Evolutionary conservation across 1,140 invertebrate species (phyloP), one percentile per base, ranked within the genome.

Genomic region (Saccostrea glomerata): DNA sequence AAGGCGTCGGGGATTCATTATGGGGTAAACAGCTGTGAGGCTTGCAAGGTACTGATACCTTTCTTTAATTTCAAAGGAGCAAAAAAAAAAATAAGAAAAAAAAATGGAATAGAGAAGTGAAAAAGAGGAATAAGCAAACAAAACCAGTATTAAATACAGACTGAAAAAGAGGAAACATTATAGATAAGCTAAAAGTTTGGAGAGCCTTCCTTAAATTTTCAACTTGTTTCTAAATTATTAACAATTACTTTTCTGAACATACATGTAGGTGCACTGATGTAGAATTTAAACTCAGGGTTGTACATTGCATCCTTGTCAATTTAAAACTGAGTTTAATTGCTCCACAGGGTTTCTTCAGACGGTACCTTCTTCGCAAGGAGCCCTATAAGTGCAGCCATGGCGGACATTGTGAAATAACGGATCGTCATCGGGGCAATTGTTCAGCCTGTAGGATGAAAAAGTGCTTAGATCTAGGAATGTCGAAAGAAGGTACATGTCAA

Each of bases 1-100:
- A 94, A 93, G 55, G 95, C 95, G 12, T 94, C 94, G 11, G 96
- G 96, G 6, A 93, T 95, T 30, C 96, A 96, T 90, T 96, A 96
- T 90, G 96, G 96, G 25, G 95, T 94, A 12, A 94, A 95, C 85
- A 95, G 95, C 0, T 96, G 95, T 86, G 96, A 96, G 87, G 95
- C 95, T 6, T 96, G 95, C 91, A 96, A 95, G 92, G 95, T 94
- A 84, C 66, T n/a, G 23, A n/a, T 70, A 77, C 30, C 60, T n/a
- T 66, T 66, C 20, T n/a, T 13, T 23, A 66, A 36, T 36, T 36
- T 36, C 30, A 36, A 36, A 36, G 0, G 30, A 36, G 30, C 30
- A 36, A 36, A 36, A 0, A 36, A 36, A 36, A 36, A 36, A 36
- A 36, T 1, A 36, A 36, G 1, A 36, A 36, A 36, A 36, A 36